Evolutionary conservation across 2,113 vertebrate species (phyloP), one percentile per base, ranked within the genome.

Genomic region (Delphinus delphis): DNA sequence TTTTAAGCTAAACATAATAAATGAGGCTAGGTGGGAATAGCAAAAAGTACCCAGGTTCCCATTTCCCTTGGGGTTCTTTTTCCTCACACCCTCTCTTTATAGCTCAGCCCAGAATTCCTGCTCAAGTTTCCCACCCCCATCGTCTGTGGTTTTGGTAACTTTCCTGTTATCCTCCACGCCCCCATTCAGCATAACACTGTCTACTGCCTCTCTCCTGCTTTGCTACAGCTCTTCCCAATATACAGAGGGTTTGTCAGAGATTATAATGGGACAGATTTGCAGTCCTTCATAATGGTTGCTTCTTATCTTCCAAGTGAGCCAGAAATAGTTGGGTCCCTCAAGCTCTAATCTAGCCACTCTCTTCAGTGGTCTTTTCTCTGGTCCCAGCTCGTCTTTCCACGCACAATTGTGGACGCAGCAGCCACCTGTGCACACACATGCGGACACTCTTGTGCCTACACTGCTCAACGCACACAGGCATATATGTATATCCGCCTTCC

Each of bases 401-500:
- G 33, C 41, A 67, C 17, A 4, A 5, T 7, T 28, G 17, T 31
- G 18, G 33, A 25, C 31, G 26, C 53, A 41, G 50, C 31, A 47
- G 14, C 41, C 33, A 36, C 55, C 31, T 73, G 36, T 36, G 41
- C 1, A 44, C 77, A 67, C 33, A 44, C 0, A 0, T 1, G 8
- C 8, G 50, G 20, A 1, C 11, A 15, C 31, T 17, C 25, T 9
- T 3, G 14, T 25, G 20, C 15, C 25, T 18, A 15, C 5, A 28
- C 20, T 5, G 0, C 44, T n/a, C 13, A 2, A 0, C 12, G 14
- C 33, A 10, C 3, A 3, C 2, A 33, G 11, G 63, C 10, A 3
- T 11, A 2, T 25, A 0, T 53, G 63, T 60, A 2, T 44, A 20
- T 76, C 41, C 12, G 0, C 14, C 4, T 70, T 83, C 77, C 10